These are phyloP conservation scores for Oreocharis arfaki DNA, from an alignment of 2,113 vertebrate genomes.

Conservation along the genomic window DNA sequence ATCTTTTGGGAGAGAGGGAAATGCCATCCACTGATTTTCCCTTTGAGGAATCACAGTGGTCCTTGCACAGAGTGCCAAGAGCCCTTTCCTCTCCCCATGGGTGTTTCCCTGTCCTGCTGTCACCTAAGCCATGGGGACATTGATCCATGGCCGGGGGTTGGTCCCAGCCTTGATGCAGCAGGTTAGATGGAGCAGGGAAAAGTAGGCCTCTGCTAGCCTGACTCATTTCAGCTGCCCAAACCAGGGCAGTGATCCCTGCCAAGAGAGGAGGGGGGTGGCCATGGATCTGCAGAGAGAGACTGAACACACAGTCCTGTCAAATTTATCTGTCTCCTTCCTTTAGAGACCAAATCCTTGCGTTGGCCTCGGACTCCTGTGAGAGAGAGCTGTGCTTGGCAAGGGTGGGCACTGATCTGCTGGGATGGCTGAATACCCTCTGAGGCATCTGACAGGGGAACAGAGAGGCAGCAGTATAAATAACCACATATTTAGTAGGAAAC, in stretches of 20 bases:
- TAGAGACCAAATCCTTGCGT: not conserved
- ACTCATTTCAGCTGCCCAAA: not conserved
- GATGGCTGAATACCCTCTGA: not conserved
- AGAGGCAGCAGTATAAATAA: not conserved
- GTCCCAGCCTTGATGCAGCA: not conserved
- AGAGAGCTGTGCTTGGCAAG: not conserved
- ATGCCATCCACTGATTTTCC: not conserved
- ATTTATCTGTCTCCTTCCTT: not conserved
- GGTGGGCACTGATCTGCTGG: not conserved
- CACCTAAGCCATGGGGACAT: not conserved
- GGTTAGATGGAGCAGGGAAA: not conserved
- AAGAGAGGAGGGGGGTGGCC: not conserved
- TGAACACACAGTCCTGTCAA: accelerated
- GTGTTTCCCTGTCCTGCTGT: not conserved
- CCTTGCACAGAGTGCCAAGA: not conserved
- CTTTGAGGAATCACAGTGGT: not conserved
- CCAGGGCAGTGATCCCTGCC: not conserved
- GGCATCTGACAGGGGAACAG: not conserved
- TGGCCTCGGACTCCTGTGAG: not conserved
- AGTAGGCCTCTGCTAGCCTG: not conserved
- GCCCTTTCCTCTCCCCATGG: not conserved
- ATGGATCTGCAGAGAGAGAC: not conserved
- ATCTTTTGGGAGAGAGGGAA: not conserved
- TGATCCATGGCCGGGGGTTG: not conserved
- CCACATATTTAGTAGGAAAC: not conserved